Conservation (phyloP, 2,113 vertebrate genomes). For the Chaenocephalus aceratus region DNA sequence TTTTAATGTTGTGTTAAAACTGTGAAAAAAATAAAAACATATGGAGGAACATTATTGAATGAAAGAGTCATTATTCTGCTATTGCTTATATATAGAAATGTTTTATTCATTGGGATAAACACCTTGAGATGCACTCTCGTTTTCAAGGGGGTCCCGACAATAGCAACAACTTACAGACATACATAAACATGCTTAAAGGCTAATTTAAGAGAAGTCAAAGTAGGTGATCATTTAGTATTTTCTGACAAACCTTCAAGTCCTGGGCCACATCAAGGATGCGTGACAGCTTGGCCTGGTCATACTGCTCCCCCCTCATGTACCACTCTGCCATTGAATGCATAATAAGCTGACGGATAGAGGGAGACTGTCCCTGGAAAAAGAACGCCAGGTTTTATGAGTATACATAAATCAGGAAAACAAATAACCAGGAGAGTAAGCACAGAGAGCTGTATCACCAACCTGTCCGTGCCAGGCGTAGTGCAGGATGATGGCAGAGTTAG, state of each 20-base stretch:
- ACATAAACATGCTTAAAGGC: background rate
- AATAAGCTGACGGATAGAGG: slow-evolving; percentile 98
- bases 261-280: slow-evolving; percentile 99
- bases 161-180: too few species aligned
- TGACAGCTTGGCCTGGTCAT: slow-evolving; percentile 97
- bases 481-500: slow-evolving; percentile 99
- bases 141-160: too few species aligned
- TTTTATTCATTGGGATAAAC: too few species aligned
- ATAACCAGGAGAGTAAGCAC: background rate
- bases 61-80: background rate
- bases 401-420: background rate
- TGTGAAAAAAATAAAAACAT: background rate
- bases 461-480: slow-evolving; percentile 99
- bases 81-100: background rate
- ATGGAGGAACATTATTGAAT: background rate
- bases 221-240: background rate
- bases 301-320: slow-evolving; percentile 99
- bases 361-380: slow-evolving; percentile 92
- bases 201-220: background rate
- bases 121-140: too few species aligned
- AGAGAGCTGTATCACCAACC: slow-evolving; percentile 80
- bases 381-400: slow-evolving; percentile 9
- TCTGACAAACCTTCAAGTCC: slow-evolving; percentile 93
- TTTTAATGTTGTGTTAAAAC: background rate
- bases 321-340: slow-evolving; percentile 99